Evolutionary conservation across 23 tunicate species (phyloP), one percentile per base, ranked within the genome.

Genomic region (Phallusia fumigata): DNA sequence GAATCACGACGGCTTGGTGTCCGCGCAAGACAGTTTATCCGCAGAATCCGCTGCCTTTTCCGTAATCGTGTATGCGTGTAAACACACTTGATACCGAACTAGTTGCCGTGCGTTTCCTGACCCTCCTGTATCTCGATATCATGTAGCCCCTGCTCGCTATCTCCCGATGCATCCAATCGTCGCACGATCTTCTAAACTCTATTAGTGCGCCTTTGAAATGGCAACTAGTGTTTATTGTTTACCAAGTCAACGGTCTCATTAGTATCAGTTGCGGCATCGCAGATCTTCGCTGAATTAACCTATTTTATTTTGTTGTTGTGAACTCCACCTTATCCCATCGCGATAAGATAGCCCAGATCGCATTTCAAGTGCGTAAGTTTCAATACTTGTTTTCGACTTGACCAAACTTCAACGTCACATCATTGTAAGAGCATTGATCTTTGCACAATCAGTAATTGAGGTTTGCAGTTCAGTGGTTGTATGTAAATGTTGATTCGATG

Each of bases 1-100:
- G 69, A 58, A 58, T 58, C 69, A 58, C 69, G 69, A 22, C 69
- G 69, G 2, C 47, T 40, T 40, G 47, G 47, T 21, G 69, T 24
- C 28, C 69, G 69, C 69, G 26, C 69, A 58, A 58, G 69, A 21
- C 69, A 58, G 69, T 58, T 58, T 58, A 58, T 58, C 69, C 69
- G 69, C 16, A 58, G 69, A 58, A 21, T 58, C 69, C 69, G 69
- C 69, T 58, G 69, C 28, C 69, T 58, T 58, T 58, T 58, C 69
- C 69, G 69, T 58, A 58, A 58, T 58, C 69, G 69, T 58, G 69
- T 58, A 58, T 58, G 69, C 69, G 69, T 58, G 28, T 58, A 58
- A 58, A 58, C 69, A 58, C 69, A 58, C 69, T 58, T 58, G 69
- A 58, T 58, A 58, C 28, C 69, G 16, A 58, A 58, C 69, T 58